Evolutionary conservation across 2,797 vertebrate genomes (phyloP), one percentile per base, ranked within the genome.

Genomic region (Arctocebus calabarensis): DNA sequence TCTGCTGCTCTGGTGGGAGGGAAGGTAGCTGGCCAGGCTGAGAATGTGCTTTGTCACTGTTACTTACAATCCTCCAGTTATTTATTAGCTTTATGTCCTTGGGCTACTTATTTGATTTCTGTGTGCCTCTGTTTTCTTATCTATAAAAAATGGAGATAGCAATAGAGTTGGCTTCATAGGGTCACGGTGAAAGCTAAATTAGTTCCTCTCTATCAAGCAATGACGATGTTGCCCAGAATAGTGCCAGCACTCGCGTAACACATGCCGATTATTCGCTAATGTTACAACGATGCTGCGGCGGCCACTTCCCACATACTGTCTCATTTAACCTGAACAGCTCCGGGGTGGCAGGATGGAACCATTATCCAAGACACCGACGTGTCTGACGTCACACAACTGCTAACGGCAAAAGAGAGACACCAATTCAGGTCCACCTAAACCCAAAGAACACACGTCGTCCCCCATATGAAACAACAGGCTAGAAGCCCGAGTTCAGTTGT

Each of bases 311-410:
- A 27, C 7, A 2, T 0, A 82, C 14, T n/a, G 2, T 40, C 68
- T 77, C 25, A 10, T 48, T 82, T 71, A 3, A 70, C 55, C 70
- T 27, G 27, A 55, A 66, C 4, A 43, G 5, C 19, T n/a, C 16
- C 2, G 13, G 3, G 2, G 19, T 14, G 29, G 13, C 9, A 22
- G 14, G 1, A n/a, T 7, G n/a, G 22, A 11, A 48, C 7, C 29
- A 4, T 34, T 1, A 1, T 16, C 64, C 40, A 73, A 87, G 32
- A n/a, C 45, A 20, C 37, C 13, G 64, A n/a, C 45, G 14, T 34
- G 29, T 11, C 68, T 43, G 68, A n/a, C 14, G n/a, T 27, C 81
- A 64, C 9, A 5, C 25, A 40, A 32, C 68, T n/a, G 77, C 64
- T 25, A 17, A 22, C 7, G 45, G 16, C 61, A 77, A 57, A 81